These are phyloP conservation scores for Busseola fusca DNA, from an alignment of 2,888 invertebrate species.

Conservation along the genomic window DNA sequence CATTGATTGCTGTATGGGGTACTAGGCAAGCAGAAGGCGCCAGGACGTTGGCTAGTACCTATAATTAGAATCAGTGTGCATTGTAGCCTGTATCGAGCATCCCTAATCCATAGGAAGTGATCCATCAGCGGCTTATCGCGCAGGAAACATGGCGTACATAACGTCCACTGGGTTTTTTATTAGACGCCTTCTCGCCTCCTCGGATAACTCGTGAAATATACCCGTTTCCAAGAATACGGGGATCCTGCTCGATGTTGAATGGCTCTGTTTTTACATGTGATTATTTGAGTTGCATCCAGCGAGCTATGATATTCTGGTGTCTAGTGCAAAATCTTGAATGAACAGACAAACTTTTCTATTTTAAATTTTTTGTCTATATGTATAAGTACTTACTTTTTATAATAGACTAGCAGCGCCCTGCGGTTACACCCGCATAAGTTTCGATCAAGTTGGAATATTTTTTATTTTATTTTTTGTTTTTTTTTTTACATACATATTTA, in stretches of 20 bases:
- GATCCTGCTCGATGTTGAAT: slow-evolving; percentile 41
- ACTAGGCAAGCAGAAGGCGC: slow-evolving; percentile 37
- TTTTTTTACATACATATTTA: no score
- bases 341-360: background rate
- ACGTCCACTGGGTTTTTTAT: slow-evolving; percentile 65
- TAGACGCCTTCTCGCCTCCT: slow-evolving; percentile 54
- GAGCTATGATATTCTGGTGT: slow-evolving; percentile 45
- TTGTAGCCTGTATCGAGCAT: slow-evolving; percentile 62
- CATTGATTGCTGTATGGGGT: slow-evolving; percentile 20
- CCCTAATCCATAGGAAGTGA: slow-evolving; percentile 81
- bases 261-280: slow-evolving; percentile 33
- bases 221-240: slow-evolving; percentile 57
- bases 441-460: no score
- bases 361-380: no score
- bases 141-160: slow-evolving; percentile 75
- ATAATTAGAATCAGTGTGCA: slow-evolving; percentile 59
- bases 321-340: background rate
- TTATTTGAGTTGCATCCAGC: slow-evolving; percentile 37
- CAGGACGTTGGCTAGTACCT: slow-evolving; percentile 33
- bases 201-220: slow-evolving; percentile 62
- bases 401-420: no score
- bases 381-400: no score
- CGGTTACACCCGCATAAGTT: no score
- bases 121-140: slow-evolving; percentile 86
- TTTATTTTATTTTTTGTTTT: no score